Evolutionary conservation across 2,797 vertebrate genomes (phyloP).

Genomic region (Enteromius mattozi): DNA sequence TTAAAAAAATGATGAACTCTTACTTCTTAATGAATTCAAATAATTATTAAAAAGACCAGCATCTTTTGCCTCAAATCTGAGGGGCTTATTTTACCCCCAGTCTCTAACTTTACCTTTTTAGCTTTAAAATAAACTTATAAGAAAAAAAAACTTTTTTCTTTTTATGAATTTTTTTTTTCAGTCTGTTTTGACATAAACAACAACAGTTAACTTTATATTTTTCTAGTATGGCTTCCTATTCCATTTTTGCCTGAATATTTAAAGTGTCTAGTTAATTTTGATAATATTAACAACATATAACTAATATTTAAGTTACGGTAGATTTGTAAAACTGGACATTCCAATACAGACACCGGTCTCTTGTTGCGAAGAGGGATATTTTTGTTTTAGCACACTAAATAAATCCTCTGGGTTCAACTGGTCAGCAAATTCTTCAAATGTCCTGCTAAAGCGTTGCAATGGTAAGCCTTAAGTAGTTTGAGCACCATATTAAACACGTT

Average conservation of each 20-base stretch:
- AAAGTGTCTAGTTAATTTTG: not conserved
- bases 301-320: not conserved
- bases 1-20: not conserved
- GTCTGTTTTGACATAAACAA: not conserved
- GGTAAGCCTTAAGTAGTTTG: not conserved
- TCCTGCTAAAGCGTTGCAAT: constrained; percentile 18
- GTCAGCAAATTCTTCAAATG: constrained; percentile 67
- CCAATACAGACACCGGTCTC: constrained; percentile 33
- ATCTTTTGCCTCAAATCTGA: too few relatives aligned
- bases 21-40: not conserved
- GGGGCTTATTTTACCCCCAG: not conserved
- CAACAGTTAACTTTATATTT: not conserved
- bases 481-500: constrained; percentile 6
- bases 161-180: not conserved
- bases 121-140: not conserved
- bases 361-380: constrained; percentile 62
- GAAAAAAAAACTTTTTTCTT: not conserved
- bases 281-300: not conserved
- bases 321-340: not conserved
- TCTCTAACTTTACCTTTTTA: not conserved
- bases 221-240: not conserved
- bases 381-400: constrained; percentile 66
- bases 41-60: not conserved
- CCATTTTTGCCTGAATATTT: not conserved
- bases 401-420: constrained; percentile 51